Base-by-base conservation (phyloP, 2,113 vertebrate species). In the Lipotes vexillifer region DNA sequence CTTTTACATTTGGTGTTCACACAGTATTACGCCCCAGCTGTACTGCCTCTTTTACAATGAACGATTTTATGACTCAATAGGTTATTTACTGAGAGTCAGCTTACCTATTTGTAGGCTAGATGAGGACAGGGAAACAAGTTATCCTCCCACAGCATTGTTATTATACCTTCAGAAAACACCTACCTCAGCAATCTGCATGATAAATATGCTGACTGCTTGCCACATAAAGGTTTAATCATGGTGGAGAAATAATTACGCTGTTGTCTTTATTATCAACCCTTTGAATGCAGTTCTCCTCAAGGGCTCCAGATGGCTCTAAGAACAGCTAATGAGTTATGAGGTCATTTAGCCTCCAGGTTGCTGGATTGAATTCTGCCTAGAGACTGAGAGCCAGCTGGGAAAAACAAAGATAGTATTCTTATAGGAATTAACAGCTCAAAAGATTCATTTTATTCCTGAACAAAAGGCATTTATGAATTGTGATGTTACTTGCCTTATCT, bases 311-410 rank as follows among this genome's bases (percentile, higher is more conserved):
- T 97, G 97, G 98, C 92, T 97, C 96, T 91, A 84, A 95, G 95
- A 97, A 88, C 81, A 71, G 96, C 97, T 98, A 97, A 98, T 97
- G 98, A 98, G 92, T 96, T 96, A 97, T 98, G 98, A 98, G 97
- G 96, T 97, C 96, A 98, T 97, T 74, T 82, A 96, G 97, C 96
- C 92, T 97, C 83, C 92, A 90, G 96, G 98, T 85, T 97, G 95
- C 92, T 95, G 75, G 83, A 88, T 3, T 88, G 93, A 93, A 95
- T 95, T 94, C 55, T 84, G 89, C 71, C 94, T 77, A 88, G 98
- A 93, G 95, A 96, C 81, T 52, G 93, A 87, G 59, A 83, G 65
- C 46, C 95, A 74, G 57, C 38, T 85, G 84, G 94, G 96, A 84
- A 95, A 96, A 94, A 89, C 78, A 97, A 31, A 85, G 92, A 77